A percentile compares a stretch with the other conserved stretches of the same genome.
phyloP scores from a whole-genome alignment of 2,113 vertebrate species.

The Siphamia tubifer region DNA sequence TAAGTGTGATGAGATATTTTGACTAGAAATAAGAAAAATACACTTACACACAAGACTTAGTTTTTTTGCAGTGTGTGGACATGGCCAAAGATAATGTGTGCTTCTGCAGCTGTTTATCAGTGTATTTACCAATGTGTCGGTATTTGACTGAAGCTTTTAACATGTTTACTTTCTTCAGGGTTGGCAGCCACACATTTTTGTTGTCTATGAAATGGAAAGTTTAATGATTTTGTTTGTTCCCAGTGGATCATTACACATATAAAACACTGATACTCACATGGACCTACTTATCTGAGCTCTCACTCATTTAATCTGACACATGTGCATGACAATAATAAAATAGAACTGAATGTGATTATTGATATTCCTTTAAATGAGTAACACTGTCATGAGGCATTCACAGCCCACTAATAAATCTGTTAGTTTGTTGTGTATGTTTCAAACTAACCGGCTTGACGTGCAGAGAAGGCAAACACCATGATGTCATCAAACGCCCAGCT shows the following conservation, averaged over 20 bases:
- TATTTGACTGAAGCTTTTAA: not conserved
- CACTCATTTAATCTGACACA: constrained; percentile 13
- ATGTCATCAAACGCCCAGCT: constrained; percentile 98
- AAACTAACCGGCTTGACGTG: constrained; percentile 87
- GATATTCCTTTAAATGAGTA: not conserved
- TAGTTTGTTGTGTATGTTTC: constrained; percentile 7
- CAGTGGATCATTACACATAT: not conserved
- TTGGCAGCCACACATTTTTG: not conserved
- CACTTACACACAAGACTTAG: no score
- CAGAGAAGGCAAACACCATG: constrained; percentile 97
- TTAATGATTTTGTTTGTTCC: constrained; percentile 12
- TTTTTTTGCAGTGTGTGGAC: no score
- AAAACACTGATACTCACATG: constrained; percentile 19
- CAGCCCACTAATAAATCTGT: not conserved
- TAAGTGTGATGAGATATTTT: no score
- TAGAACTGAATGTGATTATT: not conserved
- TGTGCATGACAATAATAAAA: not conserved
- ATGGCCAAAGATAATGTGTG: no score
- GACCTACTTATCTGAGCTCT: constrained; percentile 12
- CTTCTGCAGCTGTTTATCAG: not conserved
- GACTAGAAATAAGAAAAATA: no score
- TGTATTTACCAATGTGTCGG: not conserved
- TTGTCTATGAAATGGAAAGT: not conserved
- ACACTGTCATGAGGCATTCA: not conserved
- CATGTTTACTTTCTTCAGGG: not conserved